A percentile compares a stretch with the other conserved stretches of the same genome.
Evolutionary conservation across 2,888 invertebrate species (phyloP).

Genomic region (Anorthoa munda): DNA sequence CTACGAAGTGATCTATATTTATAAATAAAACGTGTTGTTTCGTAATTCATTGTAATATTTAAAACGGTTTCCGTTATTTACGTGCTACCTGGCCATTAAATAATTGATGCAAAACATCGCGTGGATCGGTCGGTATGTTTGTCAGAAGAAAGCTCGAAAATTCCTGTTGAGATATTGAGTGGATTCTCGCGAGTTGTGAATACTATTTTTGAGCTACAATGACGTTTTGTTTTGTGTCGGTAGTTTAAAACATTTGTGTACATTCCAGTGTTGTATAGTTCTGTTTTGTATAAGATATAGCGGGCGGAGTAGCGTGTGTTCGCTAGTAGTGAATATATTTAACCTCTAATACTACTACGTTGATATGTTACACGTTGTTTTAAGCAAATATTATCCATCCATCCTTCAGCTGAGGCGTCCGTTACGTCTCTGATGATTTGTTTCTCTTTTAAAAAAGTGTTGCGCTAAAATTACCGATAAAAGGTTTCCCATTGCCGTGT

Average conservation of each 20-base stretch:
- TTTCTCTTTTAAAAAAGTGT: conserved; percentile 61
- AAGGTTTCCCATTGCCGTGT: conserved; percentile 65
- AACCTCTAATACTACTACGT: conserved; percentile 48
- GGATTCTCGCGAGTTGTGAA: conserved; percentile 23
- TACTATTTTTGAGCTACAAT: conserved; percentile 17
- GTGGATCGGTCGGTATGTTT: conserved; percentile 54
- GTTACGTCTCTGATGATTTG: conserved; percentile 62
- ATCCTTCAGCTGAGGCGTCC: conserved; percentile 63
- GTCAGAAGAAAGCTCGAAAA: conserved; percentile 39
- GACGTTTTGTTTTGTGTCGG: conserved; percentile 47
- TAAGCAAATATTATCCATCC: conserved; percentile 65
- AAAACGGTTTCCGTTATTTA: conserved; percentile 57
- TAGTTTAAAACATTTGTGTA: conserved; percentile 42
- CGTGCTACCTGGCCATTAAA: conserved; percentile 62
- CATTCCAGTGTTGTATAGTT: conserved; percentile 28
- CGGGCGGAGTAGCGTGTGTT: conserved; percentile 48
- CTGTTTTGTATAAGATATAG: conserved; percentile 18
- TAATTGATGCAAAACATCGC: conserved; percentile 59
- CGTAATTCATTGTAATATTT: conserved; percentile 58
- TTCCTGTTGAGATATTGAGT: conserved; percentile 31
- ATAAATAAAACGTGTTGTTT: conserved; percentile 60
- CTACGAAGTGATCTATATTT: conserved; percentile 54
- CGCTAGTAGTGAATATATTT: conserved; percentile 62
- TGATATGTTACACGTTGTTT: conserved; percentile 67
- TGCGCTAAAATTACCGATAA: conserved; percentile 64